phyloP scores from a whole-genome alignment of 2,797 vertebrate species.

The Morus bassanus region DNA sequence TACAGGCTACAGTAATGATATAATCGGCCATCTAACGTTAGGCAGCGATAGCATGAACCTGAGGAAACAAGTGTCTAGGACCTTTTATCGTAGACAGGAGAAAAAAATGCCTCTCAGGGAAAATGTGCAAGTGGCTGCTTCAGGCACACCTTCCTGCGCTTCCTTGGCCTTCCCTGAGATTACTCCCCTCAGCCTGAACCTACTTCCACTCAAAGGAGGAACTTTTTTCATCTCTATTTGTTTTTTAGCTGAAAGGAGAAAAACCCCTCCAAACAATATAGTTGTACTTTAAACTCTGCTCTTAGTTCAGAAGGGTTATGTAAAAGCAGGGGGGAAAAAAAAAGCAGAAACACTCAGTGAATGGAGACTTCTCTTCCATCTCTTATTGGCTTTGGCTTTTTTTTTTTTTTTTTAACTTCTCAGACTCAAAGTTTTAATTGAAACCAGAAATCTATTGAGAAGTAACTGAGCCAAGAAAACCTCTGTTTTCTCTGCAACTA shows the following conservation, averaged over 20 bases:
- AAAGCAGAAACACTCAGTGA: conserved; percentile 9
- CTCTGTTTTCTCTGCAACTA: conserved; percentile 73
- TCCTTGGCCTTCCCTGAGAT: not conserved
- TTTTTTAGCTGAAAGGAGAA: not conserved
- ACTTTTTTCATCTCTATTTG: not conserved
- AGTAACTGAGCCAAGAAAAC: conserved; percentile 72
- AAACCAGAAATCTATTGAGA: conserved; percentile 79
- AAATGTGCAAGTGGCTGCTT: not conserved
- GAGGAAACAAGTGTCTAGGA: not conserved
- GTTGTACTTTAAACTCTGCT: conserved; percentile 9
- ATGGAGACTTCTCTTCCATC: conserved; percentile 45
- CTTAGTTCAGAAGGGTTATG: conserved; percentile 18
- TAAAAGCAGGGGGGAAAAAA: not conserved
- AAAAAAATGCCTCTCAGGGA: not conserved
- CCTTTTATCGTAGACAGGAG: not conserved
- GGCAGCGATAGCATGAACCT: not conserved
- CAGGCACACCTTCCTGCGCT: not conserved
- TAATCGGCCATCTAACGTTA: not conserved
- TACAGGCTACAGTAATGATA: not conserved
- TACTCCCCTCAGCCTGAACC: not conserved
- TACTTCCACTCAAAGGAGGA: not conserved
- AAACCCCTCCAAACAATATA: not conserved
- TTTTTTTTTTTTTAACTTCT: conserved; percentile 61
- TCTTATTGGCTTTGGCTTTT: conserved; percentile 38
- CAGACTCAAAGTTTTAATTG: conserved; percentile 78